A percentile compares a stretch with the other conserved stretches of the same genome.
phyloP scores from a whole-genome alignment of 2,113 vertebrate species.

The Mystacornis crossleyi region DNA sequence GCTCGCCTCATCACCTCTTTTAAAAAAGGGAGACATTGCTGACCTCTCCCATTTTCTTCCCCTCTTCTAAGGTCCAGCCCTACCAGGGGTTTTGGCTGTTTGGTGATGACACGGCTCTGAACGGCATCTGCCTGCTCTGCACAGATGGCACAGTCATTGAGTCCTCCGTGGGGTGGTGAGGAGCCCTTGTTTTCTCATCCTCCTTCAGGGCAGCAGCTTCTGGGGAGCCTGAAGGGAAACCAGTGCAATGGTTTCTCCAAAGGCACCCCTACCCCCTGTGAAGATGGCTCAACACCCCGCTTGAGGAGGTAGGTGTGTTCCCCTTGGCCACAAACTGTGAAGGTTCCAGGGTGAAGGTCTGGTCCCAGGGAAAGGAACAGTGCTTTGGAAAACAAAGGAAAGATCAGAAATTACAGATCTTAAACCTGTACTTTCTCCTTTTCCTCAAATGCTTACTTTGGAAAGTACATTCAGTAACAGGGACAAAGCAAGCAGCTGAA shows the following conservation, averaged over 20 bases:
- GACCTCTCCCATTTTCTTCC: background rate
- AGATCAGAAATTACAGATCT: background rate
- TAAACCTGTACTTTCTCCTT: background rate
- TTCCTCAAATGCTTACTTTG: background rate
- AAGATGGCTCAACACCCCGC: accelerated
- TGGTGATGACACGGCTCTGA: background rate
- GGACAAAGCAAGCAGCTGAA: background rate
- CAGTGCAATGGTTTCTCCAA: background rate
- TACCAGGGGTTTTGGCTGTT: conserved; percentile 23
- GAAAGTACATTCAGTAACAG: background rate
- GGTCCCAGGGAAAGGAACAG: background rate
- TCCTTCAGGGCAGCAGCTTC: background rate
- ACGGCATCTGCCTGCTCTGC: background rate
- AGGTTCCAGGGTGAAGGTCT: background rate
- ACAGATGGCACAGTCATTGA: background rate
- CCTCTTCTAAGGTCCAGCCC: background rate
- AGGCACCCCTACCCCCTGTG: background rate
- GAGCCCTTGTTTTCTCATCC: accelerated
- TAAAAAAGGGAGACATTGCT: background rate
- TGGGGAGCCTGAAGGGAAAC: background rate
- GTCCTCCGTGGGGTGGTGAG: background rate
- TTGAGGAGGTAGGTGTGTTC: background rate
- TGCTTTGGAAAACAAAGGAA: background rate
- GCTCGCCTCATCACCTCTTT: background rate
- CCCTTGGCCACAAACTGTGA: background rate